Evolutionary conservation across 1,140 invertebrate species (phyloP).

Genomic region (Aphidius gifuensis): DNA sequence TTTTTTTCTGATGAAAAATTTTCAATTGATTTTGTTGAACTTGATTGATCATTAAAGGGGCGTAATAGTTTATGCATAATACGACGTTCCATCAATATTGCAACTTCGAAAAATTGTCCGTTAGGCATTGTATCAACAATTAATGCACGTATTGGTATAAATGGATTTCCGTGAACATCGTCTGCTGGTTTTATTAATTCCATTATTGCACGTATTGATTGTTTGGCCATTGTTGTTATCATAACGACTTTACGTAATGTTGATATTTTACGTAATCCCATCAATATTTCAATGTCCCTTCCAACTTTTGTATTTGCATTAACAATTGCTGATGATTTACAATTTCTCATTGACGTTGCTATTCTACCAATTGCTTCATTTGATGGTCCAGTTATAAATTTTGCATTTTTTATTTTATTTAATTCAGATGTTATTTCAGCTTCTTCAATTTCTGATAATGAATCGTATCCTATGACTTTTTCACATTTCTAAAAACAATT

Average conservation of each 20-base stretch:
- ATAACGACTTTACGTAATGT: conserved; percentile 46
- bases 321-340: conserved; percentile 42
- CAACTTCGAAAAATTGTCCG: conserved; percentile 47
- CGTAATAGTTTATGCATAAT: conserved; percentile 35
- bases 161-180: conserved; percentile 40
- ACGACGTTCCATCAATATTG: conserved; percentile 48
- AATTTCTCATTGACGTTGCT: conserved; percentile 34
- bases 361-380: conserved; percentile 37
- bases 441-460: conserved; percentile 49
- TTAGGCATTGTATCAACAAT: conserved; percentile 49
- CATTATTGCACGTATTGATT: conserved; percentile 49
- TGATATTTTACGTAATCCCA: conserved; percentile 42
- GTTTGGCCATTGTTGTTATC: conserved; percentile 52
- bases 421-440: conserved; percentile 48
- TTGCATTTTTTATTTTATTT: conserved; percentile 49
- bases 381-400: conserved; percentile 46
- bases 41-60: conserved; percentile 11
- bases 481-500: conserved; percentile 44
- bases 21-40: neutral
- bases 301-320: conserved; percentile 48
- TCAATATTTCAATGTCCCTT: conserved; percentile 47
- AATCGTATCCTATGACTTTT: conserved; percentile 49
- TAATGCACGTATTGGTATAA: conserved; percentile 46
- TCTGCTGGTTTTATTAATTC: conserved; percentile 47
- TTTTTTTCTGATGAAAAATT: neutral